Conservation (phyloP, 2,888 invertebrate genomes). For the Marasmarcha lunaedactyla region DNA sequence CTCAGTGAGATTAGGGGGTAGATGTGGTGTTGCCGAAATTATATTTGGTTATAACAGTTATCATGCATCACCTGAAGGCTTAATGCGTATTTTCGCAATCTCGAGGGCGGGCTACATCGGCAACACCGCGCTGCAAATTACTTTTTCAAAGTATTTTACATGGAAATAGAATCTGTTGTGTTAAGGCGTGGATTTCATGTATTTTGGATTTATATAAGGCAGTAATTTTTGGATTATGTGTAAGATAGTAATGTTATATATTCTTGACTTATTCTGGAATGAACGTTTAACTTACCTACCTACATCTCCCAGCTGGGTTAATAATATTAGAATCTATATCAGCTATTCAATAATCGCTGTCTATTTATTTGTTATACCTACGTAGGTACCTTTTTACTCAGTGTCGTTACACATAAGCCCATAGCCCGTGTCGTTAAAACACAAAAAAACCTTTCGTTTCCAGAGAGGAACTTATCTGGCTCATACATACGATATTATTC, state of each 20-base stretch:
- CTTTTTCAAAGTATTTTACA: constrained; percentile 70
- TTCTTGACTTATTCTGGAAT: no score
- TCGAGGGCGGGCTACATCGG: constrained; percentile 44
- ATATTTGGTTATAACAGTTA: constrained; percentile 70
- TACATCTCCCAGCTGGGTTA: no score
- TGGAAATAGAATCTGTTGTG: constrained; percentile 60
- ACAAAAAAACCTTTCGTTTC: no score
- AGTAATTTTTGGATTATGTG: no score
- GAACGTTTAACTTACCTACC: no score
- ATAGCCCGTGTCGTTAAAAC: no score
- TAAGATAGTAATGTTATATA: not conserved
- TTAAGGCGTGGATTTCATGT: constrained; percentile 15
- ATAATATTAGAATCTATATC: no score
- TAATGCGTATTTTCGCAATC: constrained; percentile 69
- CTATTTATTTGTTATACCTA: no score
- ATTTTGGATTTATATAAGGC: no score
- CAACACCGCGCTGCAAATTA: constrained; percentile 55
- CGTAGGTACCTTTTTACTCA: no score
- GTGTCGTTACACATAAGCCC: no score
- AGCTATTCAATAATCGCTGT: no score
- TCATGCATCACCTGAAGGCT: constrained; percentile 70
- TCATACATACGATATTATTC: not conserved
- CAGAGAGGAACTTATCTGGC: not conserved
- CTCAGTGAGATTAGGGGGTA: constrained; percentile 68
- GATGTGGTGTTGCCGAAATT: constrained; percentile 64